Evolutionary conservation across 2,888 invertebrate species (phyloP).

Genomic region (Limnephilus marmoratus): DNA sequence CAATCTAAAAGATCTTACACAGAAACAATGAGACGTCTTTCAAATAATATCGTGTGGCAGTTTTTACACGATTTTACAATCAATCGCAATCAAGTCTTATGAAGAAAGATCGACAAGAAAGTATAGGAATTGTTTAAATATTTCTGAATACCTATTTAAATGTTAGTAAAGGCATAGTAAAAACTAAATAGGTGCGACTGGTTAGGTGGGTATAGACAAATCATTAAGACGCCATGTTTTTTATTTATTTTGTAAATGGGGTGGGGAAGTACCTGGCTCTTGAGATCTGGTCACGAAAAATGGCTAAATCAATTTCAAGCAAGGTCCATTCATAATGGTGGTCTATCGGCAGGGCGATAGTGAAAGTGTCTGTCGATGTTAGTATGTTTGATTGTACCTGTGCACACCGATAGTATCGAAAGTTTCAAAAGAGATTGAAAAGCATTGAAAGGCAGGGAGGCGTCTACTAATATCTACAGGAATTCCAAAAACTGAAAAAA

Average conservation of each 20-base stretch:
- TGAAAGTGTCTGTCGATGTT: too few species aligned
- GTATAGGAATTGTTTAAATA: not conserved
- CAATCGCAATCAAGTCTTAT: not conserved
- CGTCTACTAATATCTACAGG: too few species aligned
- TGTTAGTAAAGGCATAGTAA: not conserved
- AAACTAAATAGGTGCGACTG: not conserved
- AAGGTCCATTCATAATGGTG: too few species aligned
- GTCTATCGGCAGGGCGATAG: too few species aligned
- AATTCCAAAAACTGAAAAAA: too few species aligned
- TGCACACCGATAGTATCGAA: too few species aligned
- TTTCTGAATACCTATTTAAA: not conserved
- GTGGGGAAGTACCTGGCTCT: too few species aligned
- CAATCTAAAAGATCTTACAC: conserved; percentile 13
- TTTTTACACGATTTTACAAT: not conserved
- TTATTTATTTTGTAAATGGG: not conserved
- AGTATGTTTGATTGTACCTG: too few species aligned
- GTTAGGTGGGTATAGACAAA: not conserved
- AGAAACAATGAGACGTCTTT: conserved; percentile 12
- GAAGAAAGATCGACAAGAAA: not conserved
- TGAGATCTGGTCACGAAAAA: too few species aligned
- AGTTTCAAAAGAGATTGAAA: too few species aligned
- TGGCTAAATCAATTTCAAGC: too few species aligned
- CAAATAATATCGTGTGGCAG: not conserved
- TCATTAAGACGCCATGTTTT: not conserved
- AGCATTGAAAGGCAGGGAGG: too few species aligned